Conservation (phyloP, 2,797 vertebrate genomes). For the Lophius americanus region DNA sequence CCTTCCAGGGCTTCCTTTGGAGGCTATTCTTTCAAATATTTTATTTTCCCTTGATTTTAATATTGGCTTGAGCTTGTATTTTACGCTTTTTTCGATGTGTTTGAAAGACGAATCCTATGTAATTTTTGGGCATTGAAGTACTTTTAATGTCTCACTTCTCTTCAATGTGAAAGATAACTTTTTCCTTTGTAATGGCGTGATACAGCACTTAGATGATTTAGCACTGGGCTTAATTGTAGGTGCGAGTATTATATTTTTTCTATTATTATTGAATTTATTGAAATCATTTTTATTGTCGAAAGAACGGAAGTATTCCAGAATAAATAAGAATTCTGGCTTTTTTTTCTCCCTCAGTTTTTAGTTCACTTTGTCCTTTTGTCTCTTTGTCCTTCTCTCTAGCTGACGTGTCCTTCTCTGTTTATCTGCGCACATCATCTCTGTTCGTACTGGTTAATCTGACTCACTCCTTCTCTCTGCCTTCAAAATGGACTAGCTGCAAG, state of each 20-base stretch:
- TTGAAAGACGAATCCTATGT: neutral
- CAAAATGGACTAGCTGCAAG: conserved; percentile 49
- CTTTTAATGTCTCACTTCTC: too few relatives aligned
- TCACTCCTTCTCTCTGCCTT: conserved; percentile 56
- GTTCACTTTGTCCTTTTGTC: conserved; percentile 46
- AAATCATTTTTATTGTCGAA: neutral
- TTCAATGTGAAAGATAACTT: too few relatives aligned
- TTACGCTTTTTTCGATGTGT: neutral
- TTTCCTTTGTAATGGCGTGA: neutral
- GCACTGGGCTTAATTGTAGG: neutral
- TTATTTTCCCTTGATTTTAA: too few relatives aligned
- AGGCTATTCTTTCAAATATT: conserved; percentile 10
- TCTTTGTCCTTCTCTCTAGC: conserved; percentile 53
- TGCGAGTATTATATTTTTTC: conserved; percentile 2
- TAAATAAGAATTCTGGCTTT: conserved; percentile 48
- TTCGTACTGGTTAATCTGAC: conserved; percentile 63
- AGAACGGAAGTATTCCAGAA: conserved; percentile 33
- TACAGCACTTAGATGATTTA: conserved; percentile 2
- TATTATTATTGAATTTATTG: conserved; percentile 1
- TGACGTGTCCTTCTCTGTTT: conserved; percentile 55
- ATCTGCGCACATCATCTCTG: conserved; percentile 63
- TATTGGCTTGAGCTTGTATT: neutral
- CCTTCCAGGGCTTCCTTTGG: neutral
- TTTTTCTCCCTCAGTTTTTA: conserved; percentile 40
- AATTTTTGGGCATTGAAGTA: too few relatives aligned